Base-by-base conservation (phyloP, 2,113 vertebrate species). In the Hemibagrus wyckioides region DNA sequence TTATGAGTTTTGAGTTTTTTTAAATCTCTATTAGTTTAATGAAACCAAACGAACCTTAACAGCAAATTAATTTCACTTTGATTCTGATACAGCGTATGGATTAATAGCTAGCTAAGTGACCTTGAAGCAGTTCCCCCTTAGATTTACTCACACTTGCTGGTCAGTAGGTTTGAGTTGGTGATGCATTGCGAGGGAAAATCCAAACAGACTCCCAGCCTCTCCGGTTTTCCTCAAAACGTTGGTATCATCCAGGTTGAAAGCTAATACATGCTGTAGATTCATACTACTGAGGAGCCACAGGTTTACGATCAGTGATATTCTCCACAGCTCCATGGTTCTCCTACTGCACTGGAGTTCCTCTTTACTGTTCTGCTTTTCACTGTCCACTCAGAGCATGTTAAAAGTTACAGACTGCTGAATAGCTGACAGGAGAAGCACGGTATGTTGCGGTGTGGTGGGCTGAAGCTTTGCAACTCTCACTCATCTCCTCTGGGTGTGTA, bases 141-240 rank as follows among this genome's bases (percentile, higher is more conserved):
- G 63, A 57, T 28, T 4, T 85, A 97, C 97, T 97, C 92, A 98
- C 97, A 97, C 92, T 75, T 95, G 95, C 93, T 91, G 94, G 83
- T 94, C 95, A 88, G 91, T 57, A 0, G 96, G 97, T 21, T 93
- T 83, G 88, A 96, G 93, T 94, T 98, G 97, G 92, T 95, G 90
- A 90, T 98, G 97, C 95, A 98, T 96, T 83, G 96, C 95, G 85
- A 98, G 90, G 39, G 97, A 97, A 92, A 97, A 98, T 82, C 97
- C 97, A 94, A 98, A 98, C 90, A 97, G 92, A 89, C 95, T 96
- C 54, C 92, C 95, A 1, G 92, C 89, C 2, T 96, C 95, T 86
- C 97, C 97, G 0, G 81, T 90, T 92, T 93, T 96, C 93, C 90
- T 91, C 88, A 97, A 93, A 86, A 95, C 94, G 87, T 94, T 94